Percentiles rank a stretch among this genome's conserved stretches.
phyloP scores from a whole-genome alignment of 2,797 vertebrate species.

The Acanthiza pusilla region DNA sequence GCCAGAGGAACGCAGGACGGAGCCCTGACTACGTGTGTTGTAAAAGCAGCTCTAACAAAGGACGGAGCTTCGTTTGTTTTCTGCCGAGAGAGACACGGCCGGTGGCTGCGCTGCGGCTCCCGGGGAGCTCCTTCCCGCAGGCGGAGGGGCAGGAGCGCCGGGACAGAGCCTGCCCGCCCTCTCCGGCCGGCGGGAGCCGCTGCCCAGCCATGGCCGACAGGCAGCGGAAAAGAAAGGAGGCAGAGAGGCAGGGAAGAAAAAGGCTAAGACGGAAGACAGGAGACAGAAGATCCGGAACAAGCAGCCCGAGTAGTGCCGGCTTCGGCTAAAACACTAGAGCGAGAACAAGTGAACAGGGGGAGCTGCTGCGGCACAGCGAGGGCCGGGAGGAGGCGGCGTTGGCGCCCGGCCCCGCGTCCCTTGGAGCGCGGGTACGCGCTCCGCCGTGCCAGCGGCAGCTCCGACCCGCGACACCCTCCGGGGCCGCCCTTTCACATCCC shows the following conservation, averaged over 20 bases:
- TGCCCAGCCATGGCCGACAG: background rate
- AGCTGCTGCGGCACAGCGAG: background rate
- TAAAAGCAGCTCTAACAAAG: background rate
- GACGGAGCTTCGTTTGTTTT: background rate
- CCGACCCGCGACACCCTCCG: background rate
- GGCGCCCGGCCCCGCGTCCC: background rate
- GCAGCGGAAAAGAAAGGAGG: background rate
- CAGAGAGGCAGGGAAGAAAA: background rate
- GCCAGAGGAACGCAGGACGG: background rate
- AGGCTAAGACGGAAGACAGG: background rate
- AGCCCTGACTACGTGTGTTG: background rate
- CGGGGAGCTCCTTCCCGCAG: background rate
- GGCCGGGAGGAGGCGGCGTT: too few relatives aligned
- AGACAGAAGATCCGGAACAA: too few relatives aligned
- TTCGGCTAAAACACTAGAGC: background rate
- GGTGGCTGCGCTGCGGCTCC: background rate
- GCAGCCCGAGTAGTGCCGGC: background rate
- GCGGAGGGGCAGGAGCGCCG: background rate
- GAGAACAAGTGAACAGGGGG: background rate
- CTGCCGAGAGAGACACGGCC: rapidly evolving
- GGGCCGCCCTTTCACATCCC: background rate
- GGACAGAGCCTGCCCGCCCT: background rate
- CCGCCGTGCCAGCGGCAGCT: background rate
- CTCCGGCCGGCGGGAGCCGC: background rate
- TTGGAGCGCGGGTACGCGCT: background rate